phyloP scores from a whole-genome alignment of 1,140 invertebrate genomes.

The Aphis gossypii region DNA sequence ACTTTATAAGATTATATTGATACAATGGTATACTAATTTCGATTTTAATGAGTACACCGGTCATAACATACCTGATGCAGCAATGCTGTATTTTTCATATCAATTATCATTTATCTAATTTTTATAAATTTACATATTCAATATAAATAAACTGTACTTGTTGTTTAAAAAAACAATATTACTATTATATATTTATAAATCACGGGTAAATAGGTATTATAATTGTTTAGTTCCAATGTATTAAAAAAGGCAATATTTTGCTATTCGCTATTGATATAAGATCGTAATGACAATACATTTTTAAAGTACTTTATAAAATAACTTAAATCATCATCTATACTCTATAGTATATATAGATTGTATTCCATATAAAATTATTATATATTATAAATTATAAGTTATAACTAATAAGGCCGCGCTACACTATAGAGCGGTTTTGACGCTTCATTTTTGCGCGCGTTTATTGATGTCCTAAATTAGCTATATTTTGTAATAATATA shows the following conservation, averaged over 20 bases:
- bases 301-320: not conserved
- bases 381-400: not conserved
- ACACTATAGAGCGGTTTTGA: no score
- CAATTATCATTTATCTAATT: not conserved
- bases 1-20: no score
- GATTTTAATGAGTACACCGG: not conserved
- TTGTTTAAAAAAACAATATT: not conserved
- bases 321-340: not conserved
- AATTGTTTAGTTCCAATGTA: not conserved
- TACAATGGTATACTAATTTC: not conserved
- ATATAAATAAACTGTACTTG: not conserved
- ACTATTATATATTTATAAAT: not conserved
- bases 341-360: not conserved
- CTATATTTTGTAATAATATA: no score
- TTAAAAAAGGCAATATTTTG: not conserved
- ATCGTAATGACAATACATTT: not conserved
- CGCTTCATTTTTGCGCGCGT: no score
- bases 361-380: not conserved
- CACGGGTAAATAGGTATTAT: not conserved
- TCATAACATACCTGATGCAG: not conserved
- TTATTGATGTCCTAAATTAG: no score
- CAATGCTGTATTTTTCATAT: not conserved
- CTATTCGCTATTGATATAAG: not conserved
- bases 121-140: not conserved
- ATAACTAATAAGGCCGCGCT: not conserved